phyloP scores from a whole-genome alignment of 2,113 vertebrate species.

The Sapayoa aenigma region DNA sequence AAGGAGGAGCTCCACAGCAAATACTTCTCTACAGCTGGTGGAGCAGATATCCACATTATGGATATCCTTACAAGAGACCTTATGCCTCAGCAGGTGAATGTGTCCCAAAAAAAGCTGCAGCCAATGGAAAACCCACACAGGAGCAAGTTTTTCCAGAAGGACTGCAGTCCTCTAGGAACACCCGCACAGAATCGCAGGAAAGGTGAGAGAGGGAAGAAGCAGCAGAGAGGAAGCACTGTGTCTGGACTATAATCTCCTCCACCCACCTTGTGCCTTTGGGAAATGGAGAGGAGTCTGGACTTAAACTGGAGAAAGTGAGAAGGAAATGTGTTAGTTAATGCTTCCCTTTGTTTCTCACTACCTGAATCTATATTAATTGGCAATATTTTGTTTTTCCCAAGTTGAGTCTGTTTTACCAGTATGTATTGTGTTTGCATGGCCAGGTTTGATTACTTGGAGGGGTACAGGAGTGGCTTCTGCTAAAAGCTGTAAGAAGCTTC shows the following conservation, averaged over 20 bases:
- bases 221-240: neutral
- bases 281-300: neutral
- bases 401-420: neutral
- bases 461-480: neutral
- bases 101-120: neutral
- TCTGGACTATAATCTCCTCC: neutral
- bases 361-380: neutral
- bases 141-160: neutral
- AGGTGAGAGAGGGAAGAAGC: neutral
- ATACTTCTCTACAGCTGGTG: neutral
- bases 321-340: neutral
- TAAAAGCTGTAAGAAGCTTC: neutral
- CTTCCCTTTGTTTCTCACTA: neutral
- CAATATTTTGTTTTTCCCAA: neutral
- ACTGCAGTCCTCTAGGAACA: neutral
- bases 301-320: neutral
- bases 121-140: neutral
- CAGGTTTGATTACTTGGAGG: neutral
- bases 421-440: neutral
- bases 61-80: neutral
- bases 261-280: fast-evolving
- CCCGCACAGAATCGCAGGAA: neutral
- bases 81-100: neutral
- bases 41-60: neutral
- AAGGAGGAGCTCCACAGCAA: neutral